phyloP scores from a whole-genome alignment of 1,140 invertebrate species.

The Nylanderia fulva region DNA sequence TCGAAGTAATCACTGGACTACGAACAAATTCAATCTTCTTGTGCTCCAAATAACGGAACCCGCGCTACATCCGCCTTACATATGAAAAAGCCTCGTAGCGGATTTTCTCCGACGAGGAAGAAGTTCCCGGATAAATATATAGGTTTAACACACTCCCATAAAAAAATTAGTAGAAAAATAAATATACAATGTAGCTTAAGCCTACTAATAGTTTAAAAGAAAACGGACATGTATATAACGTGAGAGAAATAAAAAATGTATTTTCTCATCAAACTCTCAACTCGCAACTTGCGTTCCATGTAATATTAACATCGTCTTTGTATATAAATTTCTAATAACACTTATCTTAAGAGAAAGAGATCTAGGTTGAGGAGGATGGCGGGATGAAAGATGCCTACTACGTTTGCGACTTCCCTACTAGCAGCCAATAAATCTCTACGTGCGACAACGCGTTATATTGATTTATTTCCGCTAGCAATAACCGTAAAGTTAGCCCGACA shows the following conservation, averaged over 20 bases:
- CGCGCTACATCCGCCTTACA: not conserved
- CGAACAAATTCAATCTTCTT: constrained; percentile 76
- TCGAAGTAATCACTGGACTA: constrained; percentile 60
- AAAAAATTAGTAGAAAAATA: not conserved
- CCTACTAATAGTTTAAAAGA: not conserved
- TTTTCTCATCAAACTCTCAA: not conserved
- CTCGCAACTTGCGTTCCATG: no score
- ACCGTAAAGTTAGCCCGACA: constrained; percentile 52
- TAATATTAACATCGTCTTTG: not conserved
- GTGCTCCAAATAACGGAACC: constrained; percentile 70
- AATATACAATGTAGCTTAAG: not conserved
- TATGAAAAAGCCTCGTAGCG: not conserved
- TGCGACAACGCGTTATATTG: constrained; percentile 55
- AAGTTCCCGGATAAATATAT: not conserved
- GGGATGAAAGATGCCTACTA: constrained; percentile 37
- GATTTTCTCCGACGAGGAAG: not conserved
- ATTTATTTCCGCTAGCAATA: constrained; percentile 56
- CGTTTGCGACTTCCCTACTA: constrained; percentile 46
- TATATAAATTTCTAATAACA: not conserved
- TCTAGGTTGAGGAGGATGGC: not conserved
- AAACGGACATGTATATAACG: not conserved
- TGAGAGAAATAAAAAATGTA: not conserved
- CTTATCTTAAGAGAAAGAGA: not conserved
- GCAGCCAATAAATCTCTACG: constrained; percentile 47
- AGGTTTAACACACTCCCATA: not conserved